phyloP scores from a whole-genome alignment of 2,888 invertebrate genomes.

The Phania funesta region DNA sequence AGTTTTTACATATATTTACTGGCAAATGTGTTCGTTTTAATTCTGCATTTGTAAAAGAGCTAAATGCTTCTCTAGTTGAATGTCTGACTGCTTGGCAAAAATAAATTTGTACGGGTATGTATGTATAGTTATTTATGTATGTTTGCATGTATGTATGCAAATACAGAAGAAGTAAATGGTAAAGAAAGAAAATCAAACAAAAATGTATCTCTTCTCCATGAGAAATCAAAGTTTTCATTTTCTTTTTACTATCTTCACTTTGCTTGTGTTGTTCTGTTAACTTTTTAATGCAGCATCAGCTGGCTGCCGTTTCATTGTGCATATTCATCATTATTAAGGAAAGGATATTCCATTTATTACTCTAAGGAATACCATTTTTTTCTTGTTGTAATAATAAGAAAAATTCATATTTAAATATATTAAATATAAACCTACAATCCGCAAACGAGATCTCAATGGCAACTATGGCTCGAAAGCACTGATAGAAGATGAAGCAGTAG shows the following conservation, averaged over 20 bases:
- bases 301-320: constrained; percentile 55
- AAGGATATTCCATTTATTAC: constrained; percentile 52
- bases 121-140: no score
- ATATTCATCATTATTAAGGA: constrained; percentile 59
- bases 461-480: neutral
- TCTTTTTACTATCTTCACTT: constrained; percentile 10
- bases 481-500: neutral
- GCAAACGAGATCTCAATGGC: neutral
- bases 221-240: constrained; percentile 49
- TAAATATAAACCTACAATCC: constrained; percentile 39
- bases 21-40: neutral
- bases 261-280: constrained; percentile 28
- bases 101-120: no score
- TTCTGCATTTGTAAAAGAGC: constrained; percentile 1
- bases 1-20: neutral
- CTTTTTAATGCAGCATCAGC: constrained; percentile 59
- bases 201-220: constrained; percentile 56
- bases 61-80: constrained; percentile 37
- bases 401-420: constrained; percentile 36
- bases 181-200: constrained; percentile 46
- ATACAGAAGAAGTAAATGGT: constrained; percentile 7
- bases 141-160: no score
- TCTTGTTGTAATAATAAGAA: constrained; percentile 15
- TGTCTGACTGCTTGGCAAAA: constrained; percentile 39
- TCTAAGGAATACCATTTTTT: constrained; percentile 47